Percentiles rank a stretch among this genome's conserved stretches.
phyloP scores from a whole-genome alignment of 2,888 invertebrate genomes.

The Lamellibrachia satsuma region DNA sequence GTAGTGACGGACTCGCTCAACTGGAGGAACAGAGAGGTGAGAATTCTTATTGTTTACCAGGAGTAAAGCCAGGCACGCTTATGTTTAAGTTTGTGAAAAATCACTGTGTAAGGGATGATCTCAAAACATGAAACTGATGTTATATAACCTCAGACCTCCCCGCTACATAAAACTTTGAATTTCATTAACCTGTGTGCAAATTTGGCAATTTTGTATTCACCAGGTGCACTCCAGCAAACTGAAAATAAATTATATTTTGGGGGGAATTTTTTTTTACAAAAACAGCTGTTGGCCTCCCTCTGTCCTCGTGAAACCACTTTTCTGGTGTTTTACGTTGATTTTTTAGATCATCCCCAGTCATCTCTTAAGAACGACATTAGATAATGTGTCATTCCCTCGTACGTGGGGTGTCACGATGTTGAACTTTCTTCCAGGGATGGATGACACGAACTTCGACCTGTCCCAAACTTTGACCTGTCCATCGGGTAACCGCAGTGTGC shows the following conservation, averaged over 20 bases:
- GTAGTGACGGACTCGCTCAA: conserved; percentile 59
- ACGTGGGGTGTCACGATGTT: not conserved
- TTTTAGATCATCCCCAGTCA: too few relatives aligned
- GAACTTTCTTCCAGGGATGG: not conserved
- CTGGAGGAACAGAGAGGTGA: not conserved
- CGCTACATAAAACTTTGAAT: too few relatives aligned
- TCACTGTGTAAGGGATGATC: not conserved
- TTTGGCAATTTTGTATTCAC: too few relatives aligned
- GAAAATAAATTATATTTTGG: too few relatives aligned
- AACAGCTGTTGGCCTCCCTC: too few relatives aligned
- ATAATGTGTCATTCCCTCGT: not conserved
- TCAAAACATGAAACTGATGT: not conserved
- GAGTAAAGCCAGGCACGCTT: not conserved
- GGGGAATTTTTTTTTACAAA: too few relatives aligned
- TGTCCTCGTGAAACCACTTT: too few relatives aligned
- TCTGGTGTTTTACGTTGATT: too few relatives aligned
- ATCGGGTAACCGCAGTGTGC: not conserved
- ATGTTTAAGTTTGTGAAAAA: not conserved
- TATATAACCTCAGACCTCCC: too few relatives aligned
- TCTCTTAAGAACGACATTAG: too few relatives aligned
- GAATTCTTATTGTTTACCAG: not conserved
- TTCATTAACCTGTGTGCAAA: too few relatives aligned
- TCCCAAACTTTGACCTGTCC: not conserved
- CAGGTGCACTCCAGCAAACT: too few relatives aligned
- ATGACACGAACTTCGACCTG: conserved; percentile 8